These are phyloP conservation scores for Hylaeus anthracinus DNA, from an alignment of 1,140 invertebrate species.

Conservation along the genomic window DNA sequence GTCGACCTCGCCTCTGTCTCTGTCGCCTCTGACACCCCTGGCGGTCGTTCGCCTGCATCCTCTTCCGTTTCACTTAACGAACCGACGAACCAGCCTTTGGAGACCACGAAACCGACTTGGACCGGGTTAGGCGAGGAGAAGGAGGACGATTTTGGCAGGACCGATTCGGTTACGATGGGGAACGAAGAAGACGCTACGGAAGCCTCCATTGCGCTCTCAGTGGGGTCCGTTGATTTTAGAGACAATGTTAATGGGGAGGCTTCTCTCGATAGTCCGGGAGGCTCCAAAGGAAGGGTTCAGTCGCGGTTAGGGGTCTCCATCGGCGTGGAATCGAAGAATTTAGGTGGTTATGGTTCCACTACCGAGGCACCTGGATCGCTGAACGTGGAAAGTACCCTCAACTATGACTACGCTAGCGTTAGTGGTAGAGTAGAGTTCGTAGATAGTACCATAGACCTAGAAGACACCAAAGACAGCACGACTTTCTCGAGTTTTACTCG, in stretches of 20 bases:
- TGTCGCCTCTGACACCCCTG: slow-evolving; percentile 25
- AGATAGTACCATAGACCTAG: background rate
- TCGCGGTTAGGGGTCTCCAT: background rate
- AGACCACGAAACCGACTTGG: background rate
- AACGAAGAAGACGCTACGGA: background rate
- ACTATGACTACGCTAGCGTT: background rate
- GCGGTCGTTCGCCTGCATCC: background rate
- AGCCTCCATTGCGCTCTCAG: slow-evolving; percentile 11
- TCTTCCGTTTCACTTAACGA: slow-evolving; percentile 2
- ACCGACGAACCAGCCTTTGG: background rate
- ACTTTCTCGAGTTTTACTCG: background rate
- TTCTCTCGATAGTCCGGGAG: slow-evolving; percentile 28
- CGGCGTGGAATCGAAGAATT: slow-evolving; percentile 16
- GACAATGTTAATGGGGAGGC: slow-evolving; percentile 17
- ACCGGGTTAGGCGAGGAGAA: background rate
- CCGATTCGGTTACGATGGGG: background rate
- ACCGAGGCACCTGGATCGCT: background rate
- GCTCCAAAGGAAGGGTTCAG: slow-evolving; percentile 2
- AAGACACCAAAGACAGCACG: background rate
- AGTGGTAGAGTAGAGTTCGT: slow-evolving; percentile 22
- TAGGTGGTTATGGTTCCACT: background rate
- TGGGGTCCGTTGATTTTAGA: background rate
- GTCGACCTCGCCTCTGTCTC: slow-evolving; percentile 37
- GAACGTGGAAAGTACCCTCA: slow-evolving; percentile 1
- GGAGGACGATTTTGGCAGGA: background rate